Evolutionary conservation across 2,888 invertebrate species (phyloP), one percentile per base, ranked within the genome.

Genomic region (Podabrus alpinus): DNA sequence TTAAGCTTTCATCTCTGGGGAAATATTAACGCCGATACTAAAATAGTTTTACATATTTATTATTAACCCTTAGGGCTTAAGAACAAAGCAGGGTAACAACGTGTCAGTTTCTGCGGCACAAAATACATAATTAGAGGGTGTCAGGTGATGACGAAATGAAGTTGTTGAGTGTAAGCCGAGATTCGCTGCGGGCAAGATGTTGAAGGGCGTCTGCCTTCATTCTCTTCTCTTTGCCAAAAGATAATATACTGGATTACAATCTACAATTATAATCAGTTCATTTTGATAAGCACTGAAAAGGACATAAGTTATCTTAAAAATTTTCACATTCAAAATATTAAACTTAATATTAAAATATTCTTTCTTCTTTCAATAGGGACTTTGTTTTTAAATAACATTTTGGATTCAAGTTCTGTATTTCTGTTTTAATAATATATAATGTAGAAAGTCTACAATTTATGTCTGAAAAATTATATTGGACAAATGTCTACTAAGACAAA

Each of bases 111-210:
- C 83, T 80, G 84, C 81, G 81, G 81, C 82, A 83, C 83, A 83
- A 86, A 86, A 86, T 85, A 84, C 85, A 84, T 86, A 86, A 86
- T 86, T 85, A 85, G 85, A 85, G 85, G 84, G 85, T 86, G 86
- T 86, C 86, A 85, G 86, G 86, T 85, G 84, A 84, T 83, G 77
- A 77, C 77, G 74, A 74, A 77, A 77, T 72, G 70, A 68, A 77
- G 74, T 74, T 72, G 69, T 72, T 62, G 74, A 77, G 73, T 71
- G 73, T 73, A 76, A 76, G 76, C 75, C 61, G 75, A 75, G 75
- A 69, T 72, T 69, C 70, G 75, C 76, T 76, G 17, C 25, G 59
- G 76, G 76, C 76, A 73, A 73, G 71, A 71, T 76, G 76, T 76
- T 73, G 72, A 72, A 75, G 68, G 72, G 75, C 72, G 72, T 75